Percentiles rank a stretch among this genome's conserved stretches.
Conservation (phyloP, 2,888 invertebrate species). For the Blastobasis adustella region DNA sequence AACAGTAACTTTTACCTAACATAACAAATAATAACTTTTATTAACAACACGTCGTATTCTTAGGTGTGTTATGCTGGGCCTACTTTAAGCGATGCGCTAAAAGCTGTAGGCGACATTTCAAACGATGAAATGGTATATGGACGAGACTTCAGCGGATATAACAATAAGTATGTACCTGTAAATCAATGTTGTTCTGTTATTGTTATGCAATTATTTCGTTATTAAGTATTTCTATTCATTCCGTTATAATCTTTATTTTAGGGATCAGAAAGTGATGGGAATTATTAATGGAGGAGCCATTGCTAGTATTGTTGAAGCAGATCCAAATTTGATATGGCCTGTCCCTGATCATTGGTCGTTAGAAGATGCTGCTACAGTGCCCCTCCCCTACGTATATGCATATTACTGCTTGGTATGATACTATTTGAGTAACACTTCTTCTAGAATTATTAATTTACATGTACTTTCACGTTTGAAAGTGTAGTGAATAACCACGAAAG, state of each 20-base stretch:
- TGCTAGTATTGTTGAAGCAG: slow-evolving; percentile 69
- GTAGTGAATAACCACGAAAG: too few species aligned
- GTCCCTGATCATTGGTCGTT: slow-evolving; percentile 79
- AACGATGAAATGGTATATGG: slow-evolving; percentile 22
- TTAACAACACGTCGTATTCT: not conserved
- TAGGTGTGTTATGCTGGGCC: slow-evolving; percentile 37
- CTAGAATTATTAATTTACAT: too few species aligned
- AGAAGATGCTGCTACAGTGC: slow-evolving; percentile 83
- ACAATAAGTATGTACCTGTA: slow-evolving; percentile 26
- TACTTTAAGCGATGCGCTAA: slow-evolving; percentile 27
- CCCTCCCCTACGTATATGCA: slow-evolving; percentile 71
- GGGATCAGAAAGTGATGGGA: slow-evolving; percentile 78
- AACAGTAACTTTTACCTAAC: too few species aligned
- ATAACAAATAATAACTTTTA: not conserved
- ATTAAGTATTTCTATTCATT: too few species aligned
- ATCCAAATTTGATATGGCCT: slow-evolving; percentile 72
- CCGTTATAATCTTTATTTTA: slow-evolving; percentile 14
- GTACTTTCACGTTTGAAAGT: too few species aligned
- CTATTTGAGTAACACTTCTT: too few species aligned
- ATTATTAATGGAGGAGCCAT: slow-evolving; percentile 66
- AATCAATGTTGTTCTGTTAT: too few species aligned
- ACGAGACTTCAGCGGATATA: slow-evolving; percentile 42
- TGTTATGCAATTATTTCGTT: too few species aligned
- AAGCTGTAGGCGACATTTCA: slow-evolving; percentile 15
- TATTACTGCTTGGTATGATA: slow-evolving; percentile 36